Evolutionary conservation across 2,888 invertebrate species (phyloP).

Genomic region (Lasioglossum vierecki): DNA sequence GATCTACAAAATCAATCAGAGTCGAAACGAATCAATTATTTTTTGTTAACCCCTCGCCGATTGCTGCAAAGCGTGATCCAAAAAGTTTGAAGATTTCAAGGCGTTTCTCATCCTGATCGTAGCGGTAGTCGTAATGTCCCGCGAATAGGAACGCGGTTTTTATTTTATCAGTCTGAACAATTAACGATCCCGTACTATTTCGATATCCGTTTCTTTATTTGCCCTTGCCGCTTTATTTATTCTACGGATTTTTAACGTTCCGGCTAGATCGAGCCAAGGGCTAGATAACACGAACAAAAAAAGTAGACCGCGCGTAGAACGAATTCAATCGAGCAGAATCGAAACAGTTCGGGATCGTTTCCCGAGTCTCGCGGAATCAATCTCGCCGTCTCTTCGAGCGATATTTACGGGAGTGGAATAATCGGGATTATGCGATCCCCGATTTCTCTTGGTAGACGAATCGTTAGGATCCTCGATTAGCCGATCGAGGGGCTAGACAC

Average conservation of each 20-base stretch:
- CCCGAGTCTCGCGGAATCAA: neutral
- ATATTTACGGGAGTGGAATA: constrained; percentile 18
- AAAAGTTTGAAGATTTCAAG: neutral
- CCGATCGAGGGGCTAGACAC: constrained; percentile 7
- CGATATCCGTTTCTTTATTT: neutral
- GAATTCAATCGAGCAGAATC: constrained; percentile 2
- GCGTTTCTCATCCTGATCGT: neutral
- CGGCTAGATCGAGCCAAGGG: neutral
- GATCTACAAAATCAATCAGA: neutral
- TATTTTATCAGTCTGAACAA: neutral
- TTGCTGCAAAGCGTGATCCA: neutral
- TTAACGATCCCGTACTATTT: neutral
- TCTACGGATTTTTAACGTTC: neutral
- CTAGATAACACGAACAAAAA: neutral
- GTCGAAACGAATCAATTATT: neutral
- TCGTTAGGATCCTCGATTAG: constrained; percentile 44
- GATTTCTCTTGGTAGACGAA: neutral
- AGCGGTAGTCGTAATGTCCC: no score
- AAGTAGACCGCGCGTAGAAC: neutral
- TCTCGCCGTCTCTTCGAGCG: constrained; percentile 22
- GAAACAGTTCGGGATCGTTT: neutral
- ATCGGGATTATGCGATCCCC: constrained; percentile 26
- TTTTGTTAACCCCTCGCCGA: neutral
- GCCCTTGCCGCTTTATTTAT: neutral
- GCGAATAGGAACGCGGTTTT: no score